Evolutionary conservation across 2,113 vertebrate species (phyloP), one percentile per base, ranked within the genome.

Genomic region (Trichechus manatus): DNA sequence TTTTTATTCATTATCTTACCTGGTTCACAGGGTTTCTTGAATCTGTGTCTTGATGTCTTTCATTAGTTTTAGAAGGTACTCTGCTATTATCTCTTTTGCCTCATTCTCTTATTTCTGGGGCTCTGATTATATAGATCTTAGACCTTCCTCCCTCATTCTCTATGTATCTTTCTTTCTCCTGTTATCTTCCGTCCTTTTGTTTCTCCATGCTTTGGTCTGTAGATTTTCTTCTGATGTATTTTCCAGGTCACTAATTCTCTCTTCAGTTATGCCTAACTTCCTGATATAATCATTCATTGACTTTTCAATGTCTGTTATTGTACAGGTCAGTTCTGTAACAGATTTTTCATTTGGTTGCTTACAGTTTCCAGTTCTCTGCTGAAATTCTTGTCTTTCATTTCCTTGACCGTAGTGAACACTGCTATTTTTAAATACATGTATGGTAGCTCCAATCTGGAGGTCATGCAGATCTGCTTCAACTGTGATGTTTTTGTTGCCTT

Each of bases 161-260:
- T 47, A 2, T 44, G 17, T 31, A 2, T 42, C 53, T 61, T 91
- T 89, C 31, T 39, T 36, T 66, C 31, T 80, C 31, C 63, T 64
- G 74, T 33, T 33, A 61, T 42, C 56, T 75, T 44, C 36, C 44
- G 81, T 25, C 50, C 22, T 91, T 95, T 63, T 79, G 61, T 50
- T 33, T 82, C 74, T 89, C 84, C 36, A 70, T 1, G 29, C 8
- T 64, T 74, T 33, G 56, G 47, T 88, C 70, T 39, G 9, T 61
- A 25, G 36, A 66, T 27, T 81, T 89, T 85, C 56, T 79, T 85
- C 79, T 80, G 29, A 56, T 56, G 27, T 47, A 27, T 33, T 59
- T 92, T 89, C 74, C 36, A 85, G 7, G 39, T 85, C 64, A 89
- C 63, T 39, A 74, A 89, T 86, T 61, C 27, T 88, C 56, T 91